A percentile compares a stretch with the other conserved stretches of the same genome.
Conservation (phyloP, 2,113 vertebrate genomes). For the Nansenia antarctica region DNA sequence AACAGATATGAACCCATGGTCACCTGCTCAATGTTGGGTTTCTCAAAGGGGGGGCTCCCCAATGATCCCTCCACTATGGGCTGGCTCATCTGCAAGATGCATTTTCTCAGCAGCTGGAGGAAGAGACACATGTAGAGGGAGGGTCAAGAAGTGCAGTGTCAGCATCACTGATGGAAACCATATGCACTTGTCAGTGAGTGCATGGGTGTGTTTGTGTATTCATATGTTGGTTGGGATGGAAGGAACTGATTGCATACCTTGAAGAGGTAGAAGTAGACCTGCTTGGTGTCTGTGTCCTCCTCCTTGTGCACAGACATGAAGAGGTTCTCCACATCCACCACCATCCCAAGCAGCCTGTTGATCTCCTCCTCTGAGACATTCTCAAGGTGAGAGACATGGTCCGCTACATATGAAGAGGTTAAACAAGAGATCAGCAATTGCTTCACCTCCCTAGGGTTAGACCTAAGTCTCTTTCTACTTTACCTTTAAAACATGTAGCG, state of each 20-base stretch:
- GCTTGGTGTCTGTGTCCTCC: slow-evolving; percentile 97
- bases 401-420: slow-evolving; percentile 70
- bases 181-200: background rate
- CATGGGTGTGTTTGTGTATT: background rate
- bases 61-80: slow-evolving; percentile 94
- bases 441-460: background rate
- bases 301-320: slow-evolving; percentile 99
- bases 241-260: slow-evolving; percentile 77
- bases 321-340: slow-evolving; percentile 97
- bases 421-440: background rate
- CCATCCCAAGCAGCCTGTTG: slow-evolving; percentile 95
- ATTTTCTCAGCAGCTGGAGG: slow-evolving; percentile 91
- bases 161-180: too few species aligned
- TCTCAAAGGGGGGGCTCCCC: slow-evolving; percentile 96
- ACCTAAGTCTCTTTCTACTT: background rate
- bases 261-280: slow-evolving; percentile 99
- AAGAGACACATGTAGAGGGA: background rate
- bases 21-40: slow-evolving; percentile 98
- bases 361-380: slow-evolving; percentile 98
- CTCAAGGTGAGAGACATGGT: slow-evolving; percentile 96
- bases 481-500: too few species aligned
- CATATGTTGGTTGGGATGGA: background rate
- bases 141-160: background rate
- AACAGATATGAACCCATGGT: background rate
- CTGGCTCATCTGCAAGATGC: slow-evolving; percentile 97